These are phyloP conservation scores for Ernsta delagoae DNA, from an alignment of 2,888 invertebrate genomes.

Conservation along the genomic window DNA sequence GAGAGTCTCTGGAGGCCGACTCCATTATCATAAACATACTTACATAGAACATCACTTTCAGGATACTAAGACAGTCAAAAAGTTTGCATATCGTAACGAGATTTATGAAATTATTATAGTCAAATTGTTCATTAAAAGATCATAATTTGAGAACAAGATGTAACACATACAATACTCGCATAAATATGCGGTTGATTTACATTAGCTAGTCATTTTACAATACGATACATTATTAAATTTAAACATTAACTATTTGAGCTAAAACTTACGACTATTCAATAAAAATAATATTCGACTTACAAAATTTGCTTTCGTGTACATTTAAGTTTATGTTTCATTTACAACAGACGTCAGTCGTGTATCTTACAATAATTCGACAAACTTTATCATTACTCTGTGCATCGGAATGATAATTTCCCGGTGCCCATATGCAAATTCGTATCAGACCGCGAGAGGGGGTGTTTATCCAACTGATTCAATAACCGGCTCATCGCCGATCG, in stretches of 20 bases:
- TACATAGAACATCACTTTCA: conserved; percentile 37
- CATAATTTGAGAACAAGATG: too few relatives aligned
- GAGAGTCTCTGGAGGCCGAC: conserved; percentile 17
- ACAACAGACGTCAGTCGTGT: neutral
- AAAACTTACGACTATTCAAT: too few relatives aligned
- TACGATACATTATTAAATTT: too few relatives aligned
- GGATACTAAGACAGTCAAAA: conserved; percentile 29
- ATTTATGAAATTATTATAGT: too few relatives aligned
- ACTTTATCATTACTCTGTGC: neutral
- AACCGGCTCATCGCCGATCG: conserved; percentile 73
- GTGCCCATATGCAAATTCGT: conserved; percentile 59
- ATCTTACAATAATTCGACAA: neutral
- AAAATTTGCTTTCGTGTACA: too few relatives aligned
- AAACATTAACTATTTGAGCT: too few relatives aligned
- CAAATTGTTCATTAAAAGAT: too few relatives aligned
- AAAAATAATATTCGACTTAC: too few relatives aligned
- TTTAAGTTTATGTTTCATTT: too few relatives aligned
- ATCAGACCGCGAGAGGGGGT: conserved; percentile 62
- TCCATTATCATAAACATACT: conserved; percentile 39
- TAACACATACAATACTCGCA: too few relatives aligned
- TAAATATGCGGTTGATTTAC: too few relatives aligned
- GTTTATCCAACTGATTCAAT: conserved; percentile 80
- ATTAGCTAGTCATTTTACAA: too few relatives aligned
- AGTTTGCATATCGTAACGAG: conserved; percentile 12
- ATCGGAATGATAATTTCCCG: conserved; percentile 32